phyloP scores from a whole-genome alignment of 1,140 invertebrate genomes.

The Brachionus calyciflorus region DNA sequence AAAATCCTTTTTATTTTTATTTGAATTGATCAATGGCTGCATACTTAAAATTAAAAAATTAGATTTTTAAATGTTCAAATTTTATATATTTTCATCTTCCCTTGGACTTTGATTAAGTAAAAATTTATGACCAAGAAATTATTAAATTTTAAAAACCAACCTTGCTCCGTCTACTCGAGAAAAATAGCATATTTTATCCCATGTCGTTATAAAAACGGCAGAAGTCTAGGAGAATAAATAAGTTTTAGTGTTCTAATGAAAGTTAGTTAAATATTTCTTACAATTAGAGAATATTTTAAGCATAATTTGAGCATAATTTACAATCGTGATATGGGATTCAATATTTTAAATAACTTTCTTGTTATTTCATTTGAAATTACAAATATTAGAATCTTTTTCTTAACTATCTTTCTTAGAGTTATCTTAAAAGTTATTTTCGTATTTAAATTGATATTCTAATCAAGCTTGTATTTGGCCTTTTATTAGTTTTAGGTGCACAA shows the following conservation, averaged over 20 bases:
- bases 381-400: not conserved
- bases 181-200: constrained; percentile 40
- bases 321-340: not conserved
- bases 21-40: constrained; percentile 18
- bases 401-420: no score
- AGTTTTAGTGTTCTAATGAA: not conserved
- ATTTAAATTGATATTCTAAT: no score
- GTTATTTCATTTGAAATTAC: not conserved
- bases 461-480: no score
- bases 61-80: no score
- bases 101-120: no score
- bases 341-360: not conserved
- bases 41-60: constrained; percentile 11
- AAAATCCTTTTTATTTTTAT: constrained; percentile 32
- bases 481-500: no score
- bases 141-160: no score
- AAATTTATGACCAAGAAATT: no score
- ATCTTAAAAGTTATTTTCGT: no score
- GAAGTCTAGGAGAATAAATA: not conserved
- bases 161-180: constrained; percentile 37
- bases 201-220: constrained; percentile 34
- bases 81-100: no score
- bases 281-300: constrained; percentile 36
- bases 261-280: not conserved
- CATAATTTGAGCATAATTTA: constrained; percentile 43